Evolutionary conservation across 2,113 vertebrate species (phyloP), one percentile per base, ranked within the genome.

Genomic region (Piprites chloris): DNA sequence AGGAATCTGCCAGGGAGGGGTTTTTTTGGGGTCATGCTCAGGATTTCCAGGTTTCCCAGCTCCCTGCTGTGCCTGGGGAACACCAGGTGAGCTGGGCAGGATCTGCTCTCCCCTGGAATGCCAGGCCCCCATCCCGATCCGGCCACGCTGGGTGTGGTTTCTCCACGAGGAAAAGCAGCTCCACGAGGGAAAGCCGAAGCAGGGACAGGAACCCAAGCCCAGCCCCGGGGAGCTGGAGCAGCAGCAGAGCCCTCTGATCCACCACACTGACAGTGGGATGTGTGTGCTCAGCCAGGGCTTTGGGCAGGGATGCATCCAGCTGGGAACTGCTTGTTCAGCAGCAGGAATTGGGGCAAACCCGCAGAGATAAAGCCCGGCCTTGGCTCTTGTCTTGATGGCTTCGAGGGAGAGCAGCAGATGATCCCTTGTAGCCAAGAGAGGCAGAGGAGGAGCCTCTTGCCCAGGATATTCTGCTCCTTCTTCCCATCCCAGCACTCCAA

Each of bases 341-440:
- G 89, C n/a, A 26, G 1, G 6, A 23, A 41, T 17, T 6, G 1
- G 1, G 62, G 78, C 58, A 37, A 66, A 39, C 3, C 15, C 26
- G 2, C 7, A 5, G 2, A 13, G 61, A 14, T 4, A 2, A 37
- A 52, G 49, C 1, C 77, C 2, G 12, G 42, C 65, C 49, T 21
- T 33, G 3, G 67, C 35, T 35, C 62, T 35, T 7, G 1, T 6
- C 66, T 13, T 7, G 8, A 2, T 10, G 27, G 21, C 42, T 62
- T n/a, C 39, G 5, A 13, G 32, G 90, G 12, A 35, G 52, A 50
- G 4, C 27, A 77, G 76, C 37, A 47, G 55, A 49, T 19, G 46
- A 5, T 14, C 37, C 68, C 3, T 0, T 0, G 19, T 4, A 28
- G 52, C 28, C 30, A 11, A 12, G 63, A 20, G 10, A 16, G 46